Base-by-base conservation (phyloP, 2,888 invertebrate species). In the Lasiommata megera region DNA sequence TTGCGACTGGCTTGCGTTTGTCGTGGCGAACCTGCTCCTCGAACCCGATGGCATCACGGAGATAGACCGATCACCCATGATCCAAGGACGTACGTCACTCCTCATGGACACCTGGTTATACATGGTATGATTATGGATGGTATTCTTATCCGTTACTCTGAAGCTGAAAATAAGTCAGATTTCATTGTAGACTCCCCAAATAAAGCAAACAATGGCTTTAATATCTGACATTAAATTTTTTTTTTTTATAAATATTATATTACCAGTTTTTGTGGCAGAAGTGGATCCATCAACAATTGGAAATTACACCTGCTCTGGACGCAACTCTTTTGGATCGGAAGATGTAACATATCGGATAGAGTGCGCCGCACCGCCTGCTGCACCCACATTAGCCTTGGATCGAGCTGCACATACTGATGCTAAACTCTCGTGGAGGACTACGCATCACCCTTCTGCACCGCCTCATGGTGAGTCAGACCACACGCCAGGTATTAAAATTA, bases 241-340 rank as follows among this genome's bases (percentile, higher is more conserved):
- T 6, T 31, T 1, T 40, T 40, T 8, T 40, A 1, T 40, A 3
- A 23, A 41, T 53, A 17, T 17, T 40, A 14, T 34, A 7, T 23
- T 16, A 18, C 8, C 3, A 17, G 3, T 6, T 1, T 29, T 41
- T 52, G 16, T 23, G 54, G 64, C 73, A 95, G 95, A 94, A 81
- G 92, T 95, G 54, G 95, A 95, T 68, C 92, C 93, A 60, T 93
- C 94, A 48, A 92, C 95, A 31, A 93, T 93, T 60, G 96, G 96
- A 50, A 96, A 96, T 91, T 96, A 95, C 82, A 94, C 95, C 11
- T 96, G 96, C 72, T 93, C 94, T 11, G 95, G 95, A n/a, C 95
- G 95, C 69, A 97, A 97, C 83, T 91, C 94, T 14, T 95, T 94
- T 74, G 97, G 97, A 1, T 94, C 94, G 46, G 97, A 97, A 80